phyloP scores from a whole-genome alignment of 2,797 vertebrate genomes.

The Florisuga fusca region DNA sequence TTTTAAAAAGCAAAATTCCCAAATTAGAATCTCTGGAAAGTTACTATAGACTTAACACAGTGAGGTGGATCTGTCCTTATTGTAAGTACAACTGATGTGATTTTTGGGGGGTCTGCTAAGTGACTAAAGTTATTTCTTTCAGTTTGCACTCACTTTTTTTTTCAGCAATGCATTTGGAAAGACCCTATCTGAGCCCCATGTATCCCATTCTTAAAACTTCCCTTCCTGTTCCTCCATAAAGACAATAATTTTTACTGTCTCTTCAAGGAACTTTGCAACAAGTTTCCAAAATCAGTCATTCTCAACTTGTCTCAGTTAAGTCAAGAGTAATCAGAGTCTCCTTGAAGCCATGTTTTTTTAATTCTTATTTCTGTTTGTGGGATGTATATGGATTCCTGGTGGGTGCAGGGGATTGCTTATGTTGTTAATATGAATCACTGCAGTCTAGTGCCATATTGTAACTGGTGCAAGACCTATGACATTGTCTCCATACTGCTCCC shows the following conservation, averaged over 20 bases:
- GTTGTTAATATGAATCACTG: background rate
- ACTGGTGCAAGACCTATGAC: background rate
- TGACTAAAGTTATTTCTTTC: background rate
- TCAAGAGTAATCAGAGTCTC: background rate
- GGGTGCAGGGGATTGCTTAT: background rate
- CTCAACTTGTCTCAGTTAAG: background rate
- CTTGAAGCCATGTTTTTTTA: background rate
- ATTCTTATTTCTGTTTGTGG: background rate
- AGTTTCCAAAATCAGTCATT: background rate
- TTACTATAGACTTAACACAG: background rate
- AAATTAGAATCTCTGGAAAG: background rate
- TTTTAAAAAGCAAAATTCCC: background rate
- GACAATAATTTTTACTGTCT: background rate
- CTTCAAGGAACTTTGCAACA: background rate
- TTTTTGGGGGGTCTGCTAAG: background rate
- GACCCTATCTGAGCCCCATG: background rate
- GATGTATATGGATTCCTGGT: background rate
- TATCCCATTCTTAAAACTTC: background rate
- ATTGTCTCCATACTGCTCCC: background rate
- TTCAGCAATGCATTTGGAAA: background rate
- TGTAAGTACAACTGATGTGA: background rate
- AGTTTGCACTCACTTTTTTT: background rate
- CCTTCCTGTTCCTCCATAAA: background rate
- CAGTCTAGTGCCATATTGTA: background rate
- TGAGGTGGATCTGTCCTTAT: background rate